Percentiles rank a stretch among this genome's conserved stretches.
Evolutionary conservation across 2,113 vertebrate genomes (phyloP).

Genomic region (Pandion haliaetus): DNA sequence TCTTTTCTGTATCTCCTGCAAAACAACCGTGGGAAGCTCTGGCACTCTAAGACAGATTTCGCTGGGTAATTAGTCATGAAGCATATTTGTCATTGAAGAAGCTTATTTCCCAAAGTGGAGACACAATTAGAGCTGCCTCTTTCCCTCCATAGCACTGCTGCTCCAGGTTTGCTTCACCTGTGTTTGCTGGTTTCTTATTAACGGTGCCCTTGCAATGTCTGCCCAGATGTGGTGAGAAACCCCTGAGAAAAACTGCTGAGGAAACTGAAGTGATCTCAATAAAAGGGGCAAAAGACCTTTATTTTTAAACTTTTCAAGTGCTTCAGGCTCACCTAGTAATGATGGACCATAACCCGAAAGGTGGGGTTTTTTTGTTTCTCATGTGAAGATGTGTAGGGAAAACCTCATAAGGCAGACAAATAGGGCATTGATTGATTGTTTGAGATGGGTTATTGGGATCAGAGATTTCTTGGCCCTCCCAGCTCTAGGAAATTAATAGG

Average conservation of each 20-base stretch:
- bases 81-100: fast-evolving
- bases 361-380: neutral
- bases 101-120: neutral
- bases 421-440: neutral
- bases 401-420: neutral
- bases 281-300: neutral
- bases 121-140: neutral
- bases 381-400: neutral
- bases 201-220: neutral
- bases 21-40: neutral
- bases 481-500: neutral
- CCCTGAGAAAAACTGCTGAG: fast-evolving
- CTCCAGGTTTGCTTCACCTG: neutral
- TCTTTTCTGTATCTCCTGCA: neutral
- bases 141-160: fast-evolving
- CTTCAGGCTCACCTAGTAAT: neutral
- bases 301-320: neutral
- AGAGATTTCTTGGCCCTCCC: neutral
- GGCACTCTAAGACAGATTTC: neutral
- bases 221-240: fast-evolving
- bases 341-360: fast-evolving
- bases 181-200: neutral
- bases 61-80: neutral
- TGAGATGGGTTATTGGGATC: neutral
- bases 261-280: neutral